Evolutionary conservation across 2,113 vertebrate genomes (phyloP), one percentile per base, ranked within the genome.

Genomic region (Triplophysa rosa): DNA sequence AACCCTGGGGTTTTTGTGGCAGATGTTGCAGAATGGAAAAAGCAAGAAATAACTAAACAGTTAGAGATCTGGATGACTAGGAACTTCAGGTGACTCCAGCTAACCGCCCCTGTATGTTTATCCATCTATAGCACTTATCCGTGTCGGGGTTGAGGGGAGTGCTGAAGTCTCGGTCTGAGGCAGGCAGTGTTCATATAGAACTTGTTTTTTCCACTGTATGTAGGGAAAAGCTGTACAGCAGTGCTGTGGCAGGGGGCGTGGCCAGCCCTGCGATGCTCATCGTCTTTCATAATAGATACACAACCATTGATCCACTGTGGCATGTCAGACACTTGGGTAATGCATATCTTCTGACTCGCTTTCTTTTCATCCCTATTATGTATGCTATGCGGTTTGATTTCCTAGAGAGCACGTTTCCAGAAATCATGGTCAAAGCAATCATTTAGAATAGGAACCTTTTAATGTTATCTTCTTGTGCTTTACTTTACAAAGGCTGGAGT

Each of bases 1-100:
- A 99, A 99, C 87, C 97, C 97, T 0, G 98, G 97, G 0, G 97
- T 98, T 84, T 95, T 99, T 83, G 95, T 99, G 1, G 96, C 96
- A 52, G 96, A 99, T 81, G 85, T 98, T 62, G 92, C 86, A 0
- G 95, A 96, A 84, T 99, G 98, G 97, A 96, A 93, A 84, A 95
- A 91, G 49, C 98, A 98, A 61, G 93, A 93, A 19, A 94, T 99
- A 86, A 99, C 98, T 77, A 95, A 95, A 79, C 94, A 98, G 76
- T 84, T 99, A 89, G 97, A 99, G 90, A 95, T 93, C 66, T 99
- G 95, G 96, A 97, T 99, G 97, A 91, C 95, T 77, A 92, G 91
- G 86, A 99, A 99, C 17, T 91, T 95, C 67, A 94, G 91, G 97
- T 97, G 88, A 0, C n/a, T 58, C n/a, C 42, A 45, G 0, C 9